Conservation (phyloP, 2,797 vertebrate species). For the Antennarius maculatus region DNA sequence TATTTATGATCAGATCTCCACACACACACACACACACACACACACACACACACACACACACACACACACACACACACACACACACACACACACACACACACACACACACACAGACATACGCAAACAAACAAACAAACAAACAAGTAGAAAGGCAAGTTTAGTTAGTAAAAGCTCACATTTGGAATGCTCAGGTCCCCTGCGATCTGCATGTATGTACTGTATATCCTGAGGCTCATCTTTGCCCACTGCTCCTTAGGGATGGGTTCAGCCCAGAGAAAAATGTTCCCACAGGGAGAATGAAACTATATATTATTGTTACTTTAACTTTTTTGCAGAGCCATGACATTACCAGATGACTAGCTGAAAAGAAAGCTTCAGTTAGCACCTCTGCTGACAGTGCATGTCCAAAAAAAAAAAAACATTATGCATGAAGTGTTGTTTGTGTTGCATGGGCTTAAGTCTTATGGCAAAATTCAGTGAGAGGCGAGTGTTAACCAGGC, state of each 20-base stretch:
- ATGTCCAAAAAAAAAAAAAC: neutral
- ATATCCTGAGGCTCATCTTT: too few species aligned
- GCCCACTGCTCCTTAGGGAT: too few species aligned
- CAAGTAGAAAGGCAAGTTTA: too few species aligned
- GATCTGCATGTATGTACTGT: too few species aligned
- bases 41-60: constrained; percentile 24
- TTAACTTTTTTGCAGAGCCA: neutral
- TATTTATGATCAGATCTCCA: constrained; percentile 13
- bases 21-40: constrained; percentile 35
- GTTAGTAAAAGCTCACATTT: too few species aligned
- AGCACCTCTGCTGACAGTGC: neutral
- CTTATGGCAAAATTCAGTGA: constrained; percentile 15
- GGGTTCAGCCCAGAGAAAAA: too few species aligned
- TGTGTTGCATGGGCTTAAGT: neutral
- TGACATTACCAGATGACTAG: neutral
- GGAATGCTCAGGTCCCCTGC: too few species aligned
- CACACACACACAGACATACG: constrained; percentile 17
- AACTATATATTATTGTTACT: too few species aligned
- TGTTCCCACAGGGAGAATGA: too few species aligned
- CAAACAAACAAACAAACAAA: constrained; percentile 13
- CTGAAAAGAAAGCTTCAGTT: neutral
- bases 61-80: too few species aligned
- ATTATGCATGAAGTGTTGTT: too few species aligned
- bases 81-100: too few species aligned
- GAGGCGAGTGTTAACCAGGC: constrained; percentile 29